Base-by-base conservation (phyloP, 2,113 vertebrate genomes). In the Mohoua ochrocephala region DNA sequence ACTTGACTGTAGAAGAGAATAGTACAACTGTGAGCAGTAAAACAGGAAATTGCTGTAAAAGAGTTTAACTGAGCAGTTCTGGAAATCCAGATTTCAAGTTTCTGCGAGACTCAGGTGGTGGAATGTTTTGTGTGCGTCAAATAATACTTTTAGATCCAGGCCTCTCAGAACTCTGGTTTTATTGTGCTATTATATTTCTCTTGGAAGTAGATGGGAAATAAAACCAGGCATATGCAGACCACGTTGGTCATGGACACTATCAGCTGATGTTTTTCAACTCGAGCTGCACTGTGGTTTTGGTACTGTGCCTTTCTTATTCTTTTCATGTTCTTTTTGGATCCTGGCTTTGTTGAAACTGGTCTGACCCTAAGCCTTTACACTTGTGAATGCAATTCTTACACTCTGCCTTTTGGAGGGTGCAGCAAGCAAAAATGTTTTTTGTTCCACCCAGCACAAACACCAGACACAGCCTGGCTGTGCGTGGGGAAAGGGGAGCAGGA, bases 401-500 rank as follows among this genome's bases (percentile, higher is more conserved):
- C 11, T 60, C 30, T 77, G 47, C 21, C 47, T 86, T 74, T 33
- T 89, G 60, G 47, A 84, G 64, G 17, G 10, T 1, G 2, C 80
- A 73, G 53, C 71, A 80, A 77, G 31, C 24, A 86, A 68, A 76
- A 71, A 33, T 17, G 21, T 2, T 81, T 52, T 52, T 86, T 65
- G 9, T 69, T 73, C 68, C 21, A 30, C 19, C 33, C 23, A 63
- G 44, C 37, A 76, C 35, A 35, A 78, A 50, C 47, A 87, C 7
- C 24, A 75, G 53, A 11, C 24, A 5, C 3, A 23, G 33, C 44
- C 65, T 78, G 35, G 39, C 33, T 2, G 0, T 17, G n/a, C 1
- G 0, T 18, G 41, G 26, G 18, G 2, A 2, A 53, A 45, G 65
- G 6, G 7, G 28, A 71, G 35, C 1, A 0, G 52, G 64, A 82